Evolutionary conservation across 2,888 invertebrate species (phyloP), one percentile per base, ranked within the genome.

Genomic region (Xylota sylvarum): DNA sequence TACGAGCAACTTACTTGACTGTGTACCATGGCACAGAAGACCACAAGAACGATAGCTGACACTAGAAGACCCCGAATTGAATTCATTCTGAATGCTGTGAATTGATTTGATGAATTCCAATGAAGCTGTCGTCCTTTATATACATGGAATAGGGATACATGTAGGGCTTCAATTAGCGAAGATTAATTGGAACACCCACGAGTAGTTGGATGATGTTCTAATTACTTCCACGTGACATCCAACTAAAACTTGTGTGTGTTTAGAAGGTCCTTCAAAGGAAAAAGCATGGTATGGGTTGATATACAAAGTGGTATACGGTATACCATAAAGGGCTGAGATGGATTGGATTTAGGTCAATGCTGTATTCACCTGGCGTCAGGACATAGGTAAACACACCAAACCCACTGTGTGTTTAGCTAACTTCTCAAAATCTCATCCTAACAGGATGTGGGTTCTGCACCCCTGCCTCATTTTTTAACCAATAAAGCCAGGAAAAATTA

Each of bases 41-140:
- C n/a, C 17, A 72, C 46, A 12, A 79, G 35, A 32, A 72, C 70
- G 23, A 72, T 10, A 17, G 14, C 70, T 30, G 70, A 55, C 12
- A 30, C n/a, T 9, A 79, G 9, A 19, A 79, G 35, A 46, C 64
- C 79, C 17, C 64, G 70, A 56, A 64, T 48, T 79, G 70, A 52
- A 55, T 62, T 72, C 64, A 79, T 72, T 79, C 46, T 79, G 55
- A 55, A 23, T 50, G 60, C 30, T 40, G 46, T 60, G n/a, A 40
- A n/a, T 52, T 23, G 52, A 27, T 52, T 52, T 23, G 60, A 69
- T 67, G 30, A 19, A 27, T 43, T n/a, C 37, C 14, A n/a, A 5
- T 2, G n/a, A 0, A 50, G 10, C 6, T 9, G 58, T 4, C 14
- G 40, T 60, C 77, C 77, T 69, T 77, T 77, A 58, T 77, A 77